Evolutionary conservation across 2,888 invertebrate genomes (phyloP), one percentile per base, ranked within the genome.

Genomic region (Nebria brevicollis): DNA sequence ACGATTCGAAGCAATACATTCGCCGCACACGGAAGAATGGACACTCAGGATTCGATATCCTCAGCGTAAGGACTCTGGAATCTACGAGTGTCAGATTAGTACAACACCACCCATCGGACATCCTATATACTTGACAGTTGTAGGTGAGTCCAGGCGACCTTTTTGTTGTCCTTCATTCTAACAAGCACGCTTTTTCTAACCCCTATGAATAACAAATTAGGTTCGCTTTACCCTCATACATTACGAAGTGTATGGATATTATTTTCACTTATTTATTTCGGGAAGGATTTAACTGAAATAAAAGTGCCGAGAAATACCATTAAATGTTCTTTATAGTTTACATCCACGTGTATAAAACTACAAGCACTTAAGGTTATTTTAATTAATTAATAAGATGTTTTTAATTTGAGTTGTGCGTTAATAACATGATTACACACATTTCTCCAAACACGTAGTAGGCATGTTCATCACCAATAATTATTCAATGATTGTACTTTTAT

Each of bases 41-140:
- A 94, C 95, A 76, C 90, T 96, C 82, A 93, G 94, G 86, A 94
- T 94, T 88, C 91, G 93, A 83, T 94, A 94, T 88, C 93, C 94
- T 7, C 94, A 94, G 88, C 91, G 92, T 83, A 93, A 93, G 86
- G 95, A 95, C 87, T 92, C 94, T 1, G 95, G 95, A 66, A 92
- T 95, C 86, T 97, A 97, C 89, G 96, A 97, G 91, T 97, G 96
- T 88, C 97, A 97, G 91, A 96, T 97, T 88, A 96, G 95, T 85
- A 96, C 96, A 77, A 96, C 96, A 83, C 96, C 96, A 76, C 96
- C 96, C 82, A 94, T 95, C 75, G 96, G 96, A 68, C 95, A 95
- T 88, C 94, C 94, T 34, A 94, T 96, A 81, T 94, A 93, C 87
- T 92, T 96, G 83, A 95, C 93, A 85, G 95, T 96, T 87, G 95